Conservation (phyloP, 2,888 invertebrate genomes). For the Opisthograptis luteolata region DNA sequence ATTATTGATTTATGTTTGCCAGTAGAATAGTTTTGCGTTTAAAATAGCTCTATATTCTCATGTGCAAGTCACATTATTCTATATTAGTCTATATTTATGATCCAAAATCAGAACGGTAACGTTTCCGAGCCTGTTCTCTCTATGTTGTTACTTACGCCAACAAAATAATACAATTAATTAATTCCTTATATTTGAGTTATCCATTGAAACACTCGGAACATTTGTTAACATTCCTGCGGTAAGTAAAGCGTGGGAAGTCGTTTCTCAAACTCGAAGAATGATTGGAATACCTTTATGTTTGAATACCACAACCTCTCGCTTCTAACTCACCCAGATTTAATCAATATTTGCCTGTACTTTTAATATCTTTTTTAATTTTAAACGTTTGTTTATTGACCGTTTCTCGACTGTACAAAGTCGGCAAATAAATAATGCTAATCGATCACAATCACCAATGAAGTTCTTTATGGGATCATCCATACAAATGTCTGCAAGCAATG, state of each 20-base stretch:
- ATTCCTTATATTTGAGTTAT: constrained; percentile 14
- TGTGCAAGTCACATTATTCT: no score
- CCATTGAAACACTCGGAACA: constrained; percentile 18
- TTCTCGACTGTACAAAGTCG: background rate
- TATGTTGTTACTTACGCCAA: background rate
- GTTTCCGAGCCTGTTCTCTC: background rate
- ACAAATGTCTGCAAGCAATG: background rate
- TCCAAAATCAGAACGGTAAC: no score
- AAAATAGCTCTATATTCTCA: no score
- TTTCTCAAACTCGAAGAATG: constrained; percentile 22
- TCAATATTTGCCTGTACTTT: constrained; percentile 4
- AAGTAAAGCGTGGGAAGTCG: constrained; percentile 23
- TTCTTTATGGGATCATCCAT: constrained; percentile 2
- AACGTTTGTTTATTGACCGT: background rate
- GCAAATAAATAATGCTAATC: constrained; percentile 1
- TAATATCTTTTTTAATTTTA: constrained; percentile 1
- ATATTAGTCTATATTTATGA: no score
- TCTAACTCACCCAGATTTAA: constrained; percentile 2
- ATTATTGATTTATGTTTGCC: no score
- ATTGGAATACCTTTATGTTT: constrained; percentile 24
- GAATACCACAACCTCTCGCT: constrained; percentile 14
- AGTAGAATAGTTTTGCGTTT: no score
- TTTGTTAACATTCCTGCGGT: constrained; percentile 24
- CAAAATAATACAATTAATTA: constrained; percentile 15
- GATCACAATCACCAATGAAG: constrained; percentile 1